Base-by-base conservation (phyloP, 2,888 invertebrate genomes). In the Conchocele bisecta region DNA sequence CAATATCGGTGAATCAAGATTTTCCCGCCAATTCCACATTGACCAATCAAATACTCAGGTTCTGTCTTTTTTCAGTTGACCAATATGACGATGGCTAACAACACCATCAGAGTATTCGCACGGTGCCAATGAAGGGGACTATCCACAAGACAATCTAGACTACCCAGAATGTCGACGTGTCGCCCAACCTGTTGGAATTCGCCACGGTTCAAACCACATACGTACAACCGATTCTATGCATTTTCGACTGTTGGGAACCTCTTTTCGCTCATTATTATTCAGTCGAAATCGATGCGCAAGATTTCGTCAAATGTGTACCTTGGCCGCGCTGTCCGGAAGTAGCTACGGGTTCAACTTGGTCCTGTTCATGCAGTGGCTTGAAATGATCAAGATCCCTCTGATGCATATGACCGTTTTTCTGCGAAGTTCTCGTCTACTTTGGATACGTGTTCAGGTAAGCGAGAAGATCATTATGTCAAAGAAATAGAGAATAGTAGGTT, bases 241-340 rank as follows among this genome's bases (percentile, higher is more conserved):
- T 93, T 15, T 92, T 95, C 17, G 96, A 92, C 93, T 0, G 87
- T 95, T n/a, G 96, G 96, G 11, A 96, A 96, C 88, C 91, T 94
- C 26, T 86, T 96, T 0, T 95, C 95, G 0, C 93, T 96, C 0
- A 92, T 93, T 75, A 95, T 96, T 0, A 96, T 96, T 86, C 94
- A 94, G 82, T 93, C 92, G 50, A 95, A 94, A 41, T 95, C 95
- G 79, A 91, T 96, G 69, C 92, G 94, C 20, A 93, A 94, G 48
- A 93, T 95, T n/a, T 95, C 96, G 0, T 35, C 37, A 35, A 35
- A 35, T 35, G 13, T 35, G 13, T 35, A 35, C 13, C 37, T 35
- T n/a, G 13, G 37, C 37, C 13, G 95, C 95, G 0, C 90, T 96
- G 56, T 95, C 96, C 0, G 90, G 95, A 2, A 95, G 95, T 78